A percentile compares a stretch with the other conserved stretches of the same genome.
Conservation (phyloP, 2,888 invertebrate genomes). For the Adela reaumurella region DNA sequence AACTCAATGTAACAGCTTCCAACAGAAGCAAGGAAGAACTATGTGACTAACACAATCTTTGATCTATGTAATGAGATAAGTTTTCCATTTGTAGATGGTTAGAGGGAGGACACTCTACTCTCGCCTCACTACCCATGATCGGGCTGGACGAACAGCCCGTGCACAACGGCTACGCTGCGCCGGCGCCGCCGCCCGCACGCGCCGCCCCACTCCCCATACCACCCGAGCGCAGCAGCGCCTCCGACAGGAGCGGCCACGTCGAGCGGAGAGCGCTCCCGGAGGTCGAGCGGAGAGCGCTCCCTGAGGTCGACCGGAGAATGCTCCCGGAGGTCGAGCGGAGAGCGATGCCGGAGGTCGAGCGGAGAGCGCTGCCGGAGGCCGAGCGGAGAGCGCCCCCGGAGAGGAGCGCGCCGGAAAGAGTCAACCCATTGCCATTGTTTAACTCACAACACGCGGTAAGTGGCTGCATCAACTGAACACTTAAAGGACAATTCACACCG, state of each 20-base stretch:
- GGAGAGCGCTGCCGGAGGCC: background rate
- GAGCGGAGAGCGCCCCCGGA: background rate
- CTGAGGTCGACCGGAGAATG: background rate
- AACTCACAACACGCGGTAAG: no score
- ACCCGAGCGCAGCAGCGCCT: background rate
- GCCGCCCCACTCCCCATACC: conserved; percentile 7
- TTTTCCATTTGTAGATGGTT: conserved; percentile 61
- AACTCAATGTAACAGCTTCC: no score
- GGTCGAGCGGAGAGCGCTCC: background rate
- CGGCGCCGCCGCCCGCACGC: conserved; percentile 12
- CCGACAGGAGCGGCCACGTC: background rate
- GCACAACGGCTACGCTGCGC: conserved; percentile 14
- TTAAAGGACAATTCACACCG: no score
- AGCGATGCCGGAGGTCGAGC: no score
- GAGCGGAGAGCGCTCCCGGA: background rate
- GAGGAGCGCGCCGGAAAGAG: background rate
- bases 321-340: no score
- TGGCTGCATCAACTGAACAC: no score
- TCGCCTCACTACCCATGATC: conserved; percentile 74
- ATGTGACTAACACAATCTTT: no score
- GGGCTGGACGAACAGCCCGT: conserved; percentile 59
- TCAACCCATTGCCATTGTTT: no score
- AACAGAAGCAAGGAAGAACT: no score
- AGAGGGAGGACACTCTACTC: conserved; percentile 63
- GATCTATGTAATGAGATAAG: background rate